Evolutionary conservation across 1,140 invertebrate species (phyloP), one percentile per base, ranked within the genome.

Genomic region (Euura saliciscinereae): DNA sequence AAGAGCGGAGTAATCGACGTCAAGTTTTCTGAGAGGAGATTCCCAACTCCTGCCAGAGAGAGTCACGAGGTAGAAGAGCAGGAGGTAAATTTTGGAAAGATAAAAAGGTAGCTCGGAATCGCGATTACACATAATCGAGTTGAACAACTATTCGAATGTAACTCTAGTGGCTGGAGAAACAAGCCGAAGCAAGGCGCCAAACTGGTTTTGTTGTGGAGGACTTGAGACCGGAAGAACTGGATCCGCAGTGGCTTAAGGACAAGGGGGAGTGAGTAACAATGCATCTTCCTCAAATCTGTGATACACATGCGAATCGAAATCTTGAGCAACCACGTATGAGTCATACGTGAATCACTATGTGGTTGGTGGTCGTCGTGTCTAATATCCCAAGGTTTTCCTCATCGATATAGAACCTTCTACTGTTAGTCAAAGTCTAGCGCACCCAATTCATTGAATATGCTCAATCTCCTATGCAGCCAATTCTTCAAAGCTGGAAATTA

Each of bases 1-100:
- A 81, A 89, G 79, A 83, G 77, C 69, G 89, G 88, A 44, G 87
- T 86, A 42, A 90, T 96, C 65, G 85, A 90, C 71, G 90, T 96
- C 10, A 90, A 84, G 45, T 96, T 96, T 81, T 95, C 95, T 1
- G 90, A 91, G 8, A 86, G 95, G 72, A 89, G 90, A 66, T 96
- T 97, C 84, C 93, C 94, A 3, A 97, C 96, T 8, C 95, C 96
- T 2, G 91, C 91, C 42, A 87, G 96, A 80, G 95, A 97, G 84
- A 96, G 95, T 5, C 89, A 89, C 73, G 88, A 89, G 11, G 80
- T 86, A 2, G 91, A 94, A 79, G 96, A 97, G 86, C 89, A 94
- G 79, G 92, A 94, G 83, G 92, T 91, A 85, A 71, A 68, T 74
- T 28, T 28, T 28, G 0, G 28, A 28, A 28, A 28, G 28, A 28